phyloP scores from a whole-genome alignment of 2,888 invertebrate genomes.

The Volucella inanis region DNA sequence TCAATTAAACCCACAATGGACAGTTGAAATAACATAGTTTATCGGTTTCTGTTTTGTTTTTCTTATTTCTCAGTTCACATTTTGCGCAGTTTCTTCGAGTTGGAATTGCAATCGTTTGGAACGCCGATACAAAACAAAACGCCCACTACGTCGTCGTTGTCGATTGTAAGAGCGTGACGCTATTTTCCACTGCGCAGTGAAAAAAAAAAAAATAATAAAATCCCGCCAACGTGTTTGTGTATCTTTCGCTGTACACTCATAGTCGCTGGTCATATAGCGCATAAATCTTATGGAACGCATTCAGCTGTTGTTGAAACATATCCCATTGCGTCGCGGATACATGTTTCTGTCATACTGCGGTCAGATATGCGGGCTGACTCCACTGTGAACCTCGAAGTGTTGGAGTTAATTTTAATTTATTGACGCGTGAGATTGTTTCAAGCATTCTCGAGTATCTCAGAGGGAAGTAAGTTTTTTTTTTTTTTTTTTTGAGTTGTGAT shows the following conservation, averaged over 20 bases:
- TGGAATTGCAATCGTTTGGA: slow-evolving; percentile 26
- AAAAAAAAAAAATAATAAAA: not conserved
- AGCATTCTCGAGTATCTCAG: not conserved
- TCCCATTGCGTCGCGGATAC: slow-evolving; percentile 31
- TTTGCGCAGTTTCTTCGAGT: slow-evolving; percentile 16
- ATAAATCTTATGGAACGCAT: slow-evolving; percentile 56
- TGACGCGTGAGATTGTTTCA: slow-evolving; percentile 26
- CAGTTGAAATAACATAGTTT: slow-evolving; percentile 15
- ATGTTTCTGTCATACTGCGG: slow-evolving; percentile 28
- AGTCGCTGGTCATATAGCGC: slow-evolving; percentile 17
- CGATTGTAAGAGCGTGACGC: too few relatives aligned
- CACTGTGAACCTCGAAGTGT: not conserved
- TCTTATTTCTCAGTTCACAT: not conserved
- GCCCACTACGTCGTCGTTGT: slow-evolving; percentile 40
- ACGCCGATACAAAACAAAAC: slow-evolving; percentile 49
- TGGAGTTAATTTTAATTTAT: slow-evolving; percentile 54
- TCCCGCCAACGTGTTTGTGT: slow-evolving; percentile 52
- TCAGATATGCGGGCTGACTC: slow-evolving; percentile 32
- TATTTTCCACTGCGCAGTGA: too few relatives aligned
- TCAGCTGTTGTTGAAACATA: slow-evolving; percentile 20
- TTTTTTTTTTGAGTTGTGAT: slow-evolving; percentile 41
- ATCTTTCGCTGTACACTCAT: not conserved
- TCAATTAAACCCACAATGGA: slow-evolving; percentile 59
- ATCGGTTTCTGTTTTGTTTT: slow-evolving; percentile 1
- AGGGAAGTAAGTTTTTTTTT: slow-evolving; percentile 13